phyloP scores from a whole-genome alignment of 2,888 invertebrate species.

The Charanyca ferruginea region DNA sequence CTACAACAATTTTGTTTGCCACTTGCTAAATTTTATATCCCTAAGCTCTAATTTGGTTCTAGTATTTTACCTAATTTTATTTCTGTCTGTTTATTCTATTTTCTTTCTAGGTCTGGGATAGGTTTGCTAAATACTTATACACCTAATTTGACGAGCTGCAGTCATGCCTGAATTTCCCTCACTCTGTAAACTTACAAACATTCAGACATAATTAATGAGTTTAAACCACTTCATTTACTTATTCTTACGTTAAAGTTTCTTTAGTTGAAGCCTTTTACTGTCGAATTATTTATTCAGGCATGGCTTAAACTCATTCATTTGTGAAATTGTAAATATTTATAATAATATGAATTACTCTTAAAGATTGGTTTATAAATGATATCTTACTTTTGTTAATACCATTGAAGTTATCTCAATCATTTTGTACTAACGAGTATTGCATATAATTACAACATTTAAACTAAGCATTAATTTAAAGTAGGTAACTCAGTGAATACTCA shows the following conservation, averaged over 20 bases:
- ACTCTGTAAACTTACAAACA: slow-evolving; percentile 31
- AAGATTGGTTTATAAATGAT: not conserved
- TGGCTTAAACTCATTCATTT: slow-evolving; percentile 23
- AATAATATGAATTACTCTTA: not conserved
- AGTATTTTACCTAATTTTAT: slow-evolving; percentile 30
- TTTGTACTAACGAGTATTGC: not conserved
- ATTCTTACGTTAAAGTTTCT: slow-evolving; percentile 44
- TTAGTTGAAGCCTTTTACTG: slow-evolving; percentile 28
- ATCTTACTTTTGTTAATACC: not conserved
- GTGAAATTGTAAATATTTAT: not conserved
- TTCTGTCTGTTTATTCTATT: not conserved
- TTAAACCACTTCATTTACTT: slow-evolving; percentile 56
- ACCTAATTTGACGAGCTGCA: slow-evolving; percentile 26
- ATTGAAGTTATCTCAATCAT: no score
- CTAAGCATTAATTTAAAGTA: not conserved
- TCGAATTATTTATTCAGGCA: slow-evolving; percentile 37
- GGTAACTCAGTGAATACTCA: slow-evolving; percentile 40
- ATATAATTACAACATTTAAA: not conserved
- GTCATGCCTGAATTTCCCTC: slow-evolving; percentile 23
- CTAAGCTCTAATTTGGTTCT: slow-evolving; percentile 28
- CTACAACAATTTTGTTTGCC: slow-evolving; percentile 50
- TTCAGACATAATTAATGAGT: slow-evolving; percentile 50
- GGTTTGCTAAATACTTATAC: slow-evolving; percentile 19
- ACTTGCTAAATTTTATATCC: slow-evolving; percentile 41
- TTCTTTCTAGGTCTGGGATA: not conserved